Evolutionary conservation across 2,113 vertebrate genomes (phyloP), one percentile per base, ranked within the genome.

Genomic region (Pipa parva): DNA sequence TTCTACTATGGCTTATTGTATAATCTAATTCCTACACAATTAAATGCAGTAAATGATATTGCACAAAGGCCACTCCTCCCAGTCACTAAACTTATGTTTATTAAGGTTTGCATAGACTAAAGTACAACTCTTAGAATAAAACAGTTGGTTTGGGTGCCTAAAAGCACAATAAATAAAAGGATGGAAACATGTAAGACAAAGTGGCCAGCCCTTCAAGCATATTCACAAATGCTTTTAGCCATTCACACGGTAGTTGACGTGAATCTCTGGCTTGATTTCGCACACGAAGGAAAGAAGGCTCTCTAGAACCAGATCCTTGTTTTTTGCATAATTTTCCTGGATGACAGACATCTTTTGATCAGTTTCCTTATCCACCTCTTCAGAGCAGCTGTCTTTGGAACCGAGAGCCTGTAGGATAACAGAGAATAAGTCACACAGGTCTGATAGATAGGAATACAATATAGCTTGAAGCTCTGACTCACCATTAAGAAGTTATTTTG

Each of bases 351-450:
- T 97, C 75, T 95, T 92, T 25, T 93, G 88, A 1, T 76, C 76
- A 0, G 95, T 97, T 64, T 97, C 95, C 7, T 93, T 93, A 72
- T 97, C 94, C 18, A 99, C 92, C 75, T 97, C 97, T 11, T 91
- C 93, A 13, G 93, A 92, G 1, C 91, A 94, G 76, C 95, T 95
- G 59, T 95, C 97, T 12, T 96, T 95, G 73, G 94, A 97, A 56
- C 97, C 97, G 5, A 98, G 88, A 0, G 92, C 95, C 97, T 98
- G 20, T 1, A 46, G 36, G 0, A 59, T 2, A 48, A 46, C n/a
- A 54, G 39, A 18, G 9, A 24, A 1, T 2, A 51, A 37, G 37
- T 12, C 6, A 26, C 5, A 7, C 10, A 36, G 10, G 33, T 13
- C 15, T 36, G 2, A n/a, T n/a, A n/a, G n/a, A n/a, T n/a, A n/a